Evolutionary conservation across 2,797 vertebrate species (phyloP).

Genomic region (Crax fasciolata): DNA sequence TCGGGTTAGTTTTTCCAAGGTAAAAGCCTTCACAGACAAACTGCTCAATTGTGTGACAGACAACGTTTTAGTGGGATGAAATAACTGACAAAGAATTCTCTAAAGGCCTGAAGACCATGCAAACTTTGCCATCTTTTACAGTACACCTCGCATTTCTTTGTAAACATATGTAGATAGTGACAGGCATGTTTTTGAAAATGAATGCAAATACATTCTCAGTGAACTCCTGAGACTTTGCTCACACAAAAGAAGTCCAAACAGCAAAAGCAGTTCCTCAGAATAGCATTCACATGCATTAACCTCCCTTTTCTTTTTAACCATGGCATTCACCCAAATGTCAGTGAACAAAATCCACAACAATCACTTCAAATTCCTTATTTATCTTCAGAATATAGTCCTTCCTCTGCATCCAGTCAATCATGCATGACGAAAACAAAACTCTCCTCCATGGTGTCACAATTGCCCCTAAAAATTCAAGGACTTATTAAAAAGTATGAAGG

Average conservation of each 20-base stretch:
- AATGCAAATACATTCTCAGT: not conserved
- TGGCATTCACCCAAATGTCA: not conserved
- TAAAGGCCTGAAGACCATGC: not conserved
- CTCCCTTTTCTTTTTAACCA: not conserved
- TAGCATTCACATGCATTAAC: not conserved
- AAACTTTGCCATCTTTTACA: not conserved
- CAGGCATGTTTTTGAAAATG: not conserved
- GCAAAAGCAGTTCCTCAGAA: not conserved
- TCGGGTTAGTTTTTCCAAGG: not conserved
- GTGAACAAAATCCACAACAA: not conserved
- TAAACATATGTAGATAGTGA: not conserved
- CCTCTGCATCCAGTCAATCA: rapidly evolving
- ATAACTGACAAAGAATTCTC: not conserved
- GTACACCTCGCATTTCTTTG: not conserved
- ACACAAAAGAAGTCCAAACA: not conserved
- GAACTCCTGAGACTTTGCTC: not conserved
- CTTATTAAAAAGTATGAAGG: not conserved
- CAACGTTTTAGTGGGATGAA: not conserved
- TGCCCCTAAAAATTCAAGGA: not conserved
- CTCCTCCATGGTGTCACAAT: not conserved
- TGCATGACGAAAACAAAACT: not conserved
- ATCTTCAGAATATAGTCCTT: not conserved
- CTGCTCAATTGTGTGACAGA: not conserved
- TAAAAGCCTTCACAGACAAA: not conserved
- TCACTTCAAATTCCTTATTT: not conserved